These are phyloP conservation scores for Dolichoris vasculosae DNA, from an alignment of 1,140 invertebrate species.

Conservation along the genomic window DNA sequence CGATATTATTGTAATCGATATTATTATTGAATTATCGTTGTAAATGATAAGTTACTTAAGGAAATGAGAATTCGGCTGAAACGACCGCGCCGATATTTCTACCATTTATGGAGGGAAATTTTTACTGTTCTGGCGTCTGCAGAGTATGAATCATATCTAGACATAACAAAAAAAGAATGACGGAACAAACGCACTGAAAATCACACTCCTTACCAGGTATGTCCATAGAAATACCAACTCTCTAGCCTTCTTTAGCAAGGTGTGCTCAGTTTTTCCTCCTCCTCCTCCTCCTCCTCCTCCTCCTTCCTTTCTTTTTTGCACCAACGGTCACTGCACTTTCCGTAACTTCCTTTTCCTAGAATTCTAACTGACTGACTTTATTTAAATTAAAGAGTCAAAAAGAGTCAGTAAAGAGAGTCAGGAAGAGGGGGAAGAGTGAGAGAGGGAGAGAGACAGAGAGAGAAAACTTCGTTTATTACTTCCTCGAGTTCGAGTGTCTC, in stretches of 20 bases:
- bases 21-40: neutral
- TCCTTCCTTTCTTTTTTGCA: neutral
- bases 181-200: constrained; percentile 16
- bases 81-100: neutral
- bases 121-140: constrained; percentile 2
- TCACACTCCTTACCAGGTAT: neutral
- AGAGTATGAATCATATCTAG: constrained; percentile 14
- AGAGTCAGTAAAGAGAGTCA: neutral
- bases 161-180: constrained; percentile 1
- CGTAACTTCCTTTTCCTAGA: constrained; percentile 27
- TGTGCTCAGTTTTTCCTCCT: neutral
- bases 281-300: neutral
- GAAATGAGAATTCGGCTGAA: neutral
- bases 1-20: neutral
- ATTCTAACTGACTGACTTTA: constrained; percentile 49
- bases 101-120: constrained; percentile 35
- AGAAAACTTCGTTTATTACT: constrained; percentile 50
- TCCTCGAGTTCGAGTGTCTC: constrained; percentile 38
- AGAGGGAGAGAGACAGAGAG: neutral
- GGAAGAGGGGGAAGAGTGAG: neutral
- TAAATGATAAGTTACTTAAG: neutral
- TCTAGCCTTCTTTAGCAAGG: constrained; percentile 3
- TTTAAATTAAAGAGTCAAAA: constrained; percentile 49
- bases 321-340: constrained; percentile 16
- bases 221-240: constrained; percentile 22